Evolutionary conservation across 1,140 invertebrate genomes (phyloP).

Genomic region (Spodoptera frugiperda): DNA sequence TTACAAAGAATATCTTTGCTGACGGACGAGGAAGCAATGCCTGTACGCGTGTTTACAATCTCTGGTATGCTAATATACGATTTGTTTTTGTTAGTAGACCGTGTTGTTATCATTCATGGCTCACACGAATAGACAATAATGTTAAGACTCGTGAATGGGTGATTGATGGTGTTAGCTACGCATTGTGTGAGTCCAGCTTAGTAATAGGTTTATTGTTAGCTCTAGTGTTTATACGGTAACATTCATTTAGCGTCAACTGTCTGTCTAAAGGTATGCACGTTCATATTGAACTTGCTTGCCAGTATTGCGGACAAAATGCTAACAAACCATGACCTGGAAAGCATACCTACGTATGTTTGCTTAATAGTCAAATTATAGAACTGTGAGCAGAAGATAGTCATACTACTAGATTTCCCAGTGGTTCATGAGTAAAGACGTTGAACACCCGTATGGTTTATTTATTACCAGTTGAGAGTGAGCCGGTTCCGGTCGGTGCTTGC

Average conservation of each 20-base stretch:
- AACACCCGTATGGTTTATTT: conserved; percentile 57
- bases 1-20: conserved; percentile 45
- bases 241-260: conserved; percentile 12
- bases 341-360: too few species aligned
- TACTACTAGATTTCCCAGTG: conserved; percentile 1
- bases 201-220: conserved; percentile 11
- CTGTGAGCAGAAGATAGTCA: background rate
- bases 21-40: conserved; percentile 28
- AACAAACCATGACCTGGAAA: too few species aligned
- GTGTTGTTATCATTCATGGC: conserved; percentile 61
- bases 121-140: conserved; percentile 54
- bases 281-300: too few species aligned
- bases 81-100: conserved; percentile 63
- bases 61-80: conserved; percentile 53
- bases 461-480: conserved; percentile 54
- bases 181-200: conserved; percentile 27
- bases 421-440: conserved; percentile 36
- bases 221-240: conserved; percentile 1
- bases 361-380: too few species aligned
- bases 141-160: conserved; percentile 54
- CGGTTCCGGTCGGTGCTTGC: conserved; percentile 58
- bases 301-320: too few species aligned
- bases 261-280: too few species aligned
- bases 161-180: conserved; percentile 48
- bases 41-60: conserved; percentile 51